Evolutionary conservation across 2,888 invertebrate genomes (phyloP).

Genomic region (Cephus pygmeus): DNA sequence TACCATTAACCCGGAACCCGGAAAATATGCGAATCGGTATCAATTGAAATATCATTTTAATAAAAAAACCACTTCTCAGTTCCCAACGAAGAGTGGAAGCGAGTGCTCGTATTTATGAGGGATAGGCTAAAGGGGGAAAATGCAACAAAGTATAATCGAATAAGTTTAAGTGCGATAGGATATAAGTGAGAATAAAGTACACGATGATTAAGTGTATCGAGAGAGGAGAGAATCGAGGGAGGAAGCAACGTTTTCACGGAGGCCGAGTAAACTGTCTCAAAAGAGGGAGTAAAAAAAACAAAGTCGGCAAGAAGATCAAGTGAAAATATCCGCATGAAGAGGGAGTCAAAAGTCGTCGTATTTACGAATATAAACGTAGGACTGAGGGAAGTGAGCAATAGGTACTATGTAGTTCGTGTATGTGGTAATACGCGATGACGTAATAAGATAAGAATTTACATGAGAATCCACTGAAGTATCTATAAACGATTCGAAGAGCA

Average conservation of each 20-base stretch:
- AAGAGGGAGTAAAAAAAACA: not conserved
- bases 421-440: not conserved
- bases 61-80: not conserved
- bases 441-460: not conserved
- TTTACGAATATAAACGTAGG: not conserved
- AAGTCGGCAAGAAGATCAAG: too few relatives aligned
- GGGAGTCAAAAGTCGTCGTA: not conserved
- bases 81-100: not conserved
- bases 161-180: not conserved
- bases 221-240: not conserved
- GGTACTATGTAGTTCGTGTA: not conserved
- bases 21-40: not conserved
- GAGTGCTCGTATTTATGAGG: not conserved
- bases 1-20: not conserved
- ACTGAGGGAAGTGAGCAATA: slow-evolving; percentile 1
- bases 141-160: not conserved
- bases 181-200: not conserved
- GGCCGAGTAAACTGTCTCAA: not conserved
- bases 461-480: not conserved
- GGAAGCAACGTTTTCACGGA: not conserved
- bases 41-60: not conserved
- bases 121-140: not conserved
- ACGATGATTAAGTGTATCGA: not conserved
- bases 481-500: not conserved
- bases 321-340: not conserved